Conservation (phyloP, 2,797 vertebrate species). For the Eurystomus glaucurus region DNA sequence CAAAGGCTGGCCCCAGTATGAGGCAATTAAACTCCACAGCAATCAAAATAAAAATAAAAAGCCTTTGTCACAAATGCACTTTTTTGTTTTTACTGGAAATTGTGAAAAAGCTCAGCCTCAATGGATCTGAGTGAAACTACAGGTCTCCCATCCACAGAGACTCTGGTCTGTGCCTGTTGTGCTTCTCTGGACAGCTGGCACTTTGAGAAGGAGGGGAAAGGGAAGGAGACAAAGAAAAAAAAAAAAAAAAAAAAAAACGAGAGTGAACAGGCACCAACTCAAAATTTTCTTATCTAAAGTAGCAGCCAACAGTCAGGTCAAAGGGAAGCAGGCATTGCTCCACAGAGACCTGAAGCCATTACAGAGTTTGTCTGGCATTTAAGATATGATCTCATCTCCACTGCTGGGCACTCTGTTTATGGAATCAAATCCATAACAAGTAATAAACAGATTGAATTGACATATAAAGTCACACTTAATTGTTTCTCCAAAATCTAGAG, state of each 20-base stretch:
- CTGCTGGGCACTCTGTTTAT: not conserved
- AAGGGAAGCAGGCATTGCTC: not conserved
- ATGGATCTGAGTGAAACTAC: not conserved
- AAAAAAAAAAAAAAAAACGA: not conserved
- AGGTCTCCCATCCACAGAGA: not conserved
- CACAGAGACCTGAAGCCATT: not conserved
- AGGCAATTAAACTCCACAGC: not conserved
- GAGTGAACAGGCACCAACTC: not conserved
- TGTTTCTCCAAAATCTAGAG: not conserved
- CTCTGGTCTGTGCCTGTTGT: not conserved
- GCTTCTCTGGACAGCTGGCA: not conserved
- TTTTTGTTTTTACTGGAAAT: constrained; percentile 26
- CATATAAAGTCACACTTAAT: not conserved
- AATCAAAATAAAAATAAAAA: constrained; percentile 37
- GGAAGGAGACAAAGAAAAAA: not conserved
- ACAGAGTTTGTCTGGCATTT: not conserved
- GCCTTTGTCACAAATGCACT: not conserved
- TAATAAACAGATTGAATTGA: not conserved
- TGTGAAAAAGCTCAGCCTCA: not conserved
- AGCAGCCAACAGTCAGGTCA: not conserved
- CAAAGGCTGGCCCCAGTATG: not conserved
- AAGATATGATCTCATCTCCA: constrained; percentile 29
- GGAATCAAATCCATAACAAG: not conserved
- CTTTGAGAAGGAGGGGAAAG: not conserved
- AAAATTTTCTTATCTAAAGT: not conserved